A percentile compares a stretch with the other conserved stretches of the same genome.
Evolutionary conservation across 2,888 invertebrate genomes (phyloP).

Genomic region (Neoitamus cyanurus): DNA sequence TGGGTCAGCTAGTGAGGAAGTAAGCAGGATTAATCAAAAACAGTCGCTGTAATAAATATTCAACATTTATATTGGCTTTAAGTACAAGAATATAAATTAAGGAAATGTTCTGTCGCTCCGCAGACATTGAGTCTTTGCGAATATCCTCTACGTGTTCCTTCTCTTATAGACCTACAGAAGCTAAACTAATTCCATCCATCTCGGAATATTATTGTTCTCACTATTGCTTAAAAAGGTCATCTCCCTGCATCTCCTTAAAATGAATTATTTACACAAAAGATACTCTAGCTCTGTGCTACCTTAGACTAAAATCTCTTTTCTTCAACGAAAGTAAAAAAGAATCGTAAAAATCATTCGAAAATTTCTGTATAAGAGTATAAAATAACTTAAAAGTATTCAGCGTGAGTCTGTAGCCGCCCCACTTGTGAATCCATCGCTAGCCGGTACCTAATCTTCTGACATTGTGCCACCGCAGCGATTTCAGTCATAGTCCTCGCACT

Average conservation of each 20-base stretch:
- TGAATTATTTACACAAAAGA: constrained; percentile 30
- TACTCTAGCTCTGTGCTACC: neutral
- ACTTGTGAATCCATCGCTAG: neutral
- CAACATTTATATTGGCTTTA: constrained; percentile 31
- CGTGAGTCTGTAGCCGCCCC: constrained; percentile 14
- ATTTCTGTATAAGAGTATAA: neutral
- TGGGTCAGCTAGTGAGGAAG: too few relatives aligned
- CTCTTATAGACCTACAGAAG: constrained; percentile 7
- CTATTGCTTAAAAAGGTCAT: constrained; percentile 28
- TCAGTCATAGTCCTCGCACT: neutral
- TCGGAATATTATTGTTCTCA: constrained; percentile 23
- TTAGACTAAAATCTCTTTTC: neutral
- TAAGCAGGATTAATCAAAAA: neutral
- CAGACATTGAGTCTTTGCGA: neutral
- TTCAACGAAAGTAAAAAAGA: neutral
- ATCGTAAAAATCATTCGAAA: constrained; percentile 11
- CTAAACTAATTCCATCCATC: constrained; percentile 24
- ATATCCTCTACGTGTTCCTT: neutral
- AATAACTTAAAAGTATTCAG: constrained; percentile 19
- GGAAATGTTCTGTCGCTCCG: neutral
- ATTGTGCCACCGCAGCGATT: neutral
- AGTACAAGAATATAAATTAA: constrained; percentile 41
- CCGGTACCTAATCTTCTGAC: neutral
- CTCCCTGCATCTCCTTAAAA: neutral
- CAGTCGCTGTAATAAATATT: constrained; percentile 29